Base-by-base conservation (phyloP, 53 echinoderm and acorn worm species). In the Paracentrotus lividus region DNA sequence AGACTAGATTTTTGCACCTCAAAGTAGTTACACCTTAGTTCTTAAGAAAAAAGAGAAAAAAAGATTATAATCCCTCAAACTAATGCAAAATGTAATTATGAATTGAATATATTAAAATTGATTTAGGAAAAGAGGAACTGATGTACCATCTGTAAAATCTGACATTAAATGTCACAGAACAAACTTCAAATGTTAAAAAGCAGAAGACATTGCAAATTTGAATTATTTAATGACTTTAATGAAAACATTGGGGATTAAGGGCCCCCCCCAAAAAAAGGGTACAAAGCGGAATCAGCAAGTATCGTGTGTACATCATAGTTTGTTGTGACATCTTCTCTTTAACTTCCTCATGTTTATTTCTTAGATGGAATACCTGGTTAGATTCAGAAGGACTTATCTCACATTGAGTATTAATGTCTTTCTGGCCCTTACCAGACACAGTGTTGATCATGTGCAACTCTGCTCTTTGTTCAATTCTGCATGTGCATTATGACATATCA, bases 271-370 rank as follows among this genome's bases (percentile, higher is more conserved):
- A n/a, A n/a, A n/a, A n/a, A n/a, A n/a, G n/a, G 40, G 72, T 18
- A 36, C 18, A 20, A 40, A 5, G 21, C 18, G 5, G 5, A 72
- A 72, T 72, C 72, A 38, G 2, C 12, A 16, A 38, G 38, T 40
- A 36, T 9, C 20, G 20, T 72, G 40, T 72, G 72, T 47, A 81
- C 47, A 27, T 81, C 81, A 81, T 81, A 45, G 81, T 47, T 45
- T 81, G 44, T 81, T 81, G 81, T 81, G 81, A 81, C 47, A 47
- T 81, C 81, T 81, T 81, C 81, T 81, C 81, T 81, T 81, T 47
- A 10, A 81, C 47, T 24, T 26, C 27, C 47, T 47, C 81, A 38
- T 38, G 40, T 72, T 20, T 72, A 72, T 72, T 64, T 29, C 64
- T 29, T 64, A 64, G 64, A 64, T 8, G 31, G 20, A 57, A 20